These are phyloP conservation scores for Oreocharis arfaki DNA, from an alignment of 2,113 vertebrate genomes.

Conservation along the genomic window DNA sequence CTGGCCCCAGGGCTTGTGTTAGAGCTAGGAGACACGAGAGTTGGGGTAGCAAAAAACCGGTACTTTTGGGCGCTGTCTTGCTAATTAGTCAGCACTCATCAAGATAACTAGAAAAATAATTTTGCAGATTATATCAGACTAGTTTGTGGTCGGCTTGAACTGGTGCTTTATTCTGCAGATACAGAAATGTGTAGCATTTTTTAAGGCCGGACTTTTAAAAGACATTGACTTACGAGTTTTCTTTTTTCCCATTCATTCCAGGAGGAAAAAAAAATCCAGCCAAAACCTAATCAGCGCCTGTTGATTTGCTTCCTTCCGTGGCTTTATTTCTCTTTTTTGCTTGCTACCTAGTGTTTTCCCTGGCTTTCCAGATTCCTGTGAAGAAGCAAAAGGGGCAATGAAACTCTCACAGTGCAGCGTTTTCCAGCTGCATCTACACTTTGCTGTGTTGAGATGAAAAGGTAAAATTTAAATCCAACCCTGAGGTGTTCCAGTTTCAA, in stretches of 20 bases:
- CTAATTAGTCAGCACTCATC: background rate
- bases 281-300: background rate
- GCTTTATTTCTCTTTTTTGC: background rate
- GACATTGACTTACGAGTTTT: background rate
- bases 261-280: background rate
- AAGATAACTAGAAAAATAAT: background rate
- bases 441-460: background rate
- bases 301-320: background rate
- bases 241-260: background rate
- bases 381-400: background rate
- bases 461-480: background rate
- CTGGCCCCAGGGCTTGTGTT: background rate
- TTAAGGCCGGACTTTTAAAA: background rate
- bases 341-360: background rate
- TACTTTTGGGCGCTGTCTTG: background rate
- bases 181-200: background rate
- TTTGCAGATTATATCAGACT: background rate
- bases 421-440: background rate
- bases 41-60: background rate
- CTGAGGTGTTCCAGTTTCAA: background rate
- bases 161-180: background rate
- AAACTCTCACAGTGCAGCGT: background rate
- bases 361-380: background rate
- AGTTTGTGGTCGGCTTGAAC: background rate
- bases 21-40: fast-evolving